Evolutionary conservation across 2,797 vertebrate genomes (phyloP).

Genomic region (Eurystomus glaucurus): DNA sequence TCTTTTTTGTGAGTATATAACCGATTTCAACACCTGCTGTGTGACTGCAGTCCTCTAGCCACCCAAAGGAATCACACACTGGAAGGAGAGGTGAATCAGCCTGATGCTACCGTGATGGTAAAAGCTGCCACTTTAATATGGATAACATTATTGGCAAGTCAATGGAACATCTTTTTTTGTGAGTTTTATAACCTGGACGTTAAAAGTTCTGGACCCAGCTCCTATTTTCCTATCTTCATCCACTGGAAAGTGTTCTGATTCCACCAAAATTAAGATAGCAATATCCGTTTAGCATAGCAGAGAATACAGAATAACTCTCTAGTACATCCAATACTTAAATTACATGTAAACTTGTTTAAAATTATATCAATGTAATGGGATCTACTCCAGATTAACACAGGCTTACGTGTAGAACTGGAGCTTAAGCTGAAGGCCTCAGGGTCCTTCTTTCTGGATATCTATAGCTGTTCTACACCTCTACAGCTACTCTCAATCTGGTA

Average conservation of each 20-base stretch:
- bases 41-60: not conserved
- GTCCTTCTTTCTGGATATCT: conserved; percentile 19
- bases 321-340: not conserved
- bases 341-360: not conserved
- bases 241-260: not conserved
- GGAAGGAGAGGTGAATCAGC: not conserved
- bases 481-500: not conserved
- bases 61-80: not conserved
- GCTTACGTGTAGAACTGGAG: not conserved
- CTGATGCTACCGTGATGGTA: not conserved
- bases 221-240: not conserved
- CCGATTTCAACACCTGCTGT: not conserved
- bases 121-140: not conserved
- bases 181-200: not conserved
- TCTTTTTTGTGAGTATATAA: not conserved
- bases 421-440: not conserved
- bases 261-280: not conserved
- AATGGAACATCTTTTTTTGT: not conserved
- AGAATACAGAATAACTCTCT: not conserved
- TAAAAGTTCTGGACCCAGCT: not conserved
- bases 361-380: not conserved
- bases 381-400: not conserved
- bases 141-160: not conserved
- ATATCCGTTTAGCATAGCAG: not conserved
- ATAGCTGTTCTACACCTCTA: not conserved